These are phyloP conservation scores for Strigamia crassipes DNA, from an alignment of 2,888 invertebrate species.

Conservation along the genomic window DNA sequence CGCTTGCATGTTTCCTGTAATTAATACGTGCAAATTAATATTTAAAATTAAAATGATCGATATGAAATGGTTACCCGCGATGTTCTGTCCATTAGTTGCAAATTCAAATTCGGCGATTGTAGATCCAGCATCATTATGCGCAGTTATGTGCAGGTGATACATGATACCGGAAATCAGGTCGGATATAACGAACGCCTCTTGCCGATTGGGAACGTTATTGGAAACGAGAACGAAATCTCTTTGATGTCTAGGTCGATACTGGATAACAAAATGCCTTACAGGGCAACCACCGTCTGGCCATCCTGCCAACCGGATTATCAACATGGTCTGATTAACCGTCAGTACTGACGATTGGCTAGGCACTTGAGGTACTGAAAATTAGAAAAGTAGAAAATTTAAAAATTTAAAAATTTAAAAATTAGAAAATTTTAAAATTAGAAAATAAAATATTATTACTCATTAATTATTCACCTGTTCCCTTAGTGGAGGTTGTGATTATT, in stretches of 20 bases:
- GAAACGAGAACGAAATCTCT: slow-evolving; percentile 64
- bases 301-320: slow-evolving; percentile 75
- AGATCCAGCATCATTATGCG: slow-evolving; percentile 74
- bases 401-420: too few species aligned
- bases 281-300: slow-evolving; percentile 89
- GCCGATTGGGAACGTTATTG: slow-evolving; percentile 62
- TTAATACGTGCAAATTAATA: background rate
- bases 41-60: too few species aligned
- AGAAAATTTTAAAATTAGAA: too few species aligned
- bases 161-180: slow-evolving; percentile 71
- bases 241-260: slow-evolving; percentile 59
- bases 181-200: slow-evolving; percentile 65
- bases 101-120: slow-evolving; percentile 72
- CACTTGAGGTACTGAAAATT: slow-evolving; percentile 67
- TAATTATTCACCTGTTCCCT: slow-evolving; percentile 47
- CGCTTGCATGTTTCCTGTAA: slow-evolving; percentile 42
- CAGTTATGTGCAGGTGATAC: slow-evolving; percentile 72
- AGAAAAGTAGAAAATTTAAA: background rate
- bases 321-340: slow-evolving; percentile 77
- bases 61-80: too few species aligned
- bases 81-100: slow-evolving; percentile 62
- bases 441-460: background rate
- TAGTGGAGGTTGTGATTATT: slow-evolving; percentile 47
- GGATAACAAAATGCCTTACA: slow-evolving; percentile 76
- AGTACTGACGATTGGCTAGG: slow-evolving; percentile 77